A percentile compares a stretch with the other conserved stretches of the same genome.
phyloP scores from a whole-genome alignment of 2,113 vertebrate species.

The Eolophus roseicapilla region DNA sequence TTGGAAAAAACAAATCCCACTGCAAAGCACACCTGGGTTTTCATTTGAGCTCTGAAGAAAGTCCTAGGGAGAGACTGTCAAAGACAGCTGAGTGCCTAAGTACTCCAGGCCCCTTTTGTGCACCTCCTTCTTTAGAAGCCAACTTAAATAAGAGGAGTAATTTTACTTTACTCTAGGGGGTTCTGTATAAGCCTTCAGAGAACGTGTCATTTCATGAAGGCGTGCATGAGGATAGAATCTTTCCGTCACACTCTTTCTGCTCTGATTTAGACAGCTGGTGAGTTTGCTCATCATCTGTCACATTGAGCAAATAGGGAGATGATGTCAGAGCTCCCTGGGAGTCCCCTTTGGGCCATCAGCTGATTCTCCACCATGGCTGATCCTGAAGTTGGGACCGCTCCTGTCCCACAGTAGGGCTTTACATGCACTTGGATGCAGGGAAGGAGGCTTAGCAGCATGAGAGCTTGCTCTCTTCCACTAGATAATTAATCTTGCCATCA shows the following conservation, averaged over 20 bases:
- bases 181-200: neutral
- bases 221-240: neutral
- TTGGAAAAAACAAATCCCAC: neutral
- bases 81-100: neutral
- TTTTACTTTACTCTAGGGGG: neutral
- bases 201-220: neutral
- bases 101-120: neutral
- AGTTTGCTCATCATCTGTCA: neutral
- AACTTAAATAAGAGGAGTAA: neutral
- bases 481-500: neutral
- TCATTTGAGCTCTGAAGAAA: neutral
- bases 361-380: neutral
- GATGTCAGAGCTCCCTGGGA: neutral
- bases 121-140: neutral
- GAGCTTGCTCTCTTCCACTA: neutral
- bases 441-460: neutral
- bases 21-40: constrained; percentile 3
- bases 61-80: neutral
- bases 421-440: neutral
- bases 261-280: neutral
- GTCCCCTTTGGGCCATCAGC: neutral
- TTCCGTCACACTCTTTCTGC: neutral
- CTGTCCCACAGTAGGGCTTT: neutral
- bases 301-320: neutral
- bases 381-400: neutral